These are phyloP conservation scores for Aspidiotus rigidus DNA, from an alignment of 2,888 invertebrate species.

Conservation along the genomic window DNA sequence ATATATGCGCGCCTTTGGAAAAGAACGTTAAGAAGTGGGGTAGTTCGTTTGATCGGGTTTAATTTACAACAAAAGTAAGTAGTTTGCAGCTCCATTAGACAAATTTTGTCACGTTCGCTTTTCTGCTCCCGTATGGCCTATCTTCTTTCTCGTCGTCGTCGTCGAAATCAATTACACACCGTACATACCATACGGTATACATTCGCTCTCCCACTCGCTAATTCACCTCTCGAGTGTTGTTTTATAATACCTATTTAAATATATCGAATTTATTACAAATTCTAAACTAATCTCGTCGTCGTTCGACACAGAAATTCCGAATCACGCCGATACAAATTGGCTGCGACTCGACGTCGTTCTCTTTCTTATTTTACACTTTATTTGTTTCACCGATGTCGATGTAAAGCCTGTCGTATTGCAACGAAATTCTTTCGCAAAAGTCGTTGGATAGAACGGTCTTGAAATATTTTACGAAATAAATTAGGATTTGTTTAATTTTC, in stretches of 20 bases:
- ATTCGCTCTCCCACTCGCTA: neutral
- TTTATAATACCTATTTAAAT: neutral
- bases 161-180: neutral
- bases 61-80: conserved; percentile 31
- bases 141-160: neutral
- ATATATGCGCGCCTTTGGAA: neutral
- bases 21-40: neutral
- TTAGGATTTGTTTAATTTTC: too few relatives aligned
- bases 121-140: neutral
- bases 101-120: conserved; percentile 33
- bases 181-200: too few relatives aligned
- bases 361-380: too few relatives aligned
- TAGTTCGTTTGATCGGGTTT: conserved; percentile 30
- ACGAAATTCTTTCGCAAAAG: too few relatives aligned
- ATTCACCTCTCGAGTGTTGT: neutral
- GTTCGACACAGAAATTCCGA: neutral
- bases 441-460: too few relatives aligned
- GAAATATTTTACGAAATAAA: too few relatives aligned
- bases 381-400: too few relatives aligned
- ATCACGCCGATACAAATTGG: neutral
- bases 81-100: conserved; percentile 34
- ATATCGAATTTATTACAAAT: neutral
- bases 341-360: neutral
- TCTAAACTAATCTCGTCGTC: conserved; percentile 2
- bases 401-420: too few relatives aligned